Percentiles rank a stretch among this genome's conserved stretches.
phyloP scores from a whole-genome alignment of 2,113 vertebrate species.

The Dromaius novaehollandiae region DNA sequence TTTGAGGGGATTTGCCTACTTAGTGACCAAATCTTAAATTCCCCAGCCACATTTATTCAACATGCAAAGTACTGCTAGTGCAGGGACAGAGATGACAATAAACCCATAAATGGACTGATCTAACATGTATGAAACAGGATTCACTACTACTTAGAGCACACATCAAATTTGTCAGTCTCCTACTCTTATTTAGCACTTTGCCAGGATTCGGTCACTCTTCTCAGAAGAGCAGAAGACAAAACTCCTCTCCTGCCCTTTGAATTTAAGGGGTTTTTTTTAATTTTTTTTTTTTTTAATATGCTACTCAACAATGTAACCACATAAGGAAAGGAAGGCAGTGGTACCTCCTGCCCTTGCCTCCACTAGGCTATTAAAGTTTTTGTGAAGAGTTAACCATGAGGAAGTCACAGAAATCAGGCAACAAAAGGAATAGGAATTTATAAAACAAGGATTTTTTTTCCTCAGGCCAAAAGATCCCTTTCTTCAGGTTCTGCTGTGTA shows the following conservation, averaged over 20 bases:
- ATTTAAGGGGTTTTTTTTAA: not conserved
- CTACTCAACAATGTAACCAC: not conserved
- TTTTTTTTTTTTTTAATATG: not conserved
- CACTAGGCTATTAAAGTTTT: not conserved
- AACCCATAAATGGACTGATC: not conserved
- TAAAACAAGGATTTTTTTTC: not conserved
- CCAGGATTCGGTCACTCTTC: not conserved
- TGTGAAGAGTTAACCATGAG: not conserved
- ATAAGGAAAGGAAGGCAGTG: not conserved
- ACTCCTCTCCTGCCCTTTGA: not conserved
- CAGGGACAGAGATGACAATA: not conserved
- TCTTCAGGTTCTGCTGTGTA: not conserved
- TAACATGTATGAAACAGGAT: not conserved
- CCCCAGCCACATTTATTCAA: not conserved
- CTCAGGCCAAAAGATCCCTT: not conserved
- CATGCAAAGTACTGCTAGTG: not conserved
- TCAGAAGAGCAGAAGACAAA: not conserved
- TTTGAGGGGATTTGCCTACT: not conserved
- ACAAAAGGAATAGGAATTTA: not conserved
- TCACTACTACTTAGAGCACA: not conserved
- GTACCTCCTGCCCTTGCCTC: not conserved
- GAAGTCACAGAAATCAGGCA: not conserved
- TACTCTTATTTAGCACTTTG: not conserved
- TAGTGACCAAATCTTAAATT: not conserved
- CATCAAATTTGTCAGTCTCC: not conserved